Evolutionary conservation across 2,797 vertebrate species (phyloP).

Genomic region (Dendrocincla fuliginosa): DNA sequence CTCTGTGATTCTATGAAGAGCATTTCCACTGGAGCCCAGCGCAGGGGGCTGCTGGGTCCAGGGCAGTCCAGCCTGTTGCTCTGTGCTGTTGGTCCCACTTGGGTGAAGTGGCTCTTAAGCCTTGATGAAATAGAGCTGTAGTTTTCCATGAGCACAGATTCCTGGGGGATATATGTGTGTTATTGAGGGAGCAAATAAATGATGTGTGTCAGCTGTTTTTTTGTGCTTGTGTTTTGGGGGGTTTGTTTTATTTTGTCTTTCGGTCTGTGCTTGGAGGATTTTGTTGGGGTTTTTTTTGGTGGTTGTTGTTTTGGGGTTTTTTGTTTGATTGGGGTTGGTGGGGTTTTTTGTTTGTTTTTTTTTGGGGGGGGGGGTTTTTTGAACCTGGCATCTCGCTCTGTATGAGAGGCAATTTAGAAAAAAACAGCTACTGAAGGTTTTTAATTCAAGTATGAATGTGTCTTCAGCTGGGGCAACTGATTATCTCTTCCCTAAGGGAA

Average conservation of each 20-base stretch:
- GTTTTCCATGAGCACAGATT: neutral
- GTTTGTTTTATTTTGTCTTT: neutral
- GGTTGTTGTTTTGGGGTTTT: neutral
- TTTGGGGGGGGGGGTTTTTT: too few relatives aligned
- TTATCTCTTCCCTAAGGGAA: slow-evolving; percentile 24
- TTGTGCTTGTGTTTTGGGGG: neutral
- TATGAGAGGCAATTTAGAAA: neutral
- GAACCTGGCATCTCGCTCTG: neutral
- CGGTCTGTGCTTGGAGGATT: neutral
- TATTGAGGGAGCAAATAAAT: neutral
- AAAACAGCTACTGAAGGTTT: slow-evolving; percentile 8
- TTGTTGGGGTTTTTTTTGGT: too few relatives aligned
- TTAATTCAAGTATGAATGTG: slow-evolving; percentile 33
- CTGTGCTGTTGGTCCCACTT: neutral
- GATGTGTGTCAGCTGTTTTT: neutral
- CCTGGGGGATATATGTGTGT: neutral
- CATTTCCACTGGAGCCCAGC: neutral
- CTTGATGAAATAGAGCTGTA: neutral
- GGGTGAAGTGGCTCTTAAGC: neutral
- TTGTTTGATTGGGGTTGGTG: neutral
- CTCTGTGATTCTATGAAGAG: neutral
- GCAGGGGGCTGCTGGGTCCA: neutral
- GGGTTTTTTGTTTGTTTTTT: neutral
- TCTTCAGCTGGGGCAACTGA: slow-evolving; percentile 33
- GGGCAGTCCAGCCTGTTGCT: neutral